Base-by-base conservation (phyloP, 2,113 vertebrate species). In the Seriola dumerili region DNA sequence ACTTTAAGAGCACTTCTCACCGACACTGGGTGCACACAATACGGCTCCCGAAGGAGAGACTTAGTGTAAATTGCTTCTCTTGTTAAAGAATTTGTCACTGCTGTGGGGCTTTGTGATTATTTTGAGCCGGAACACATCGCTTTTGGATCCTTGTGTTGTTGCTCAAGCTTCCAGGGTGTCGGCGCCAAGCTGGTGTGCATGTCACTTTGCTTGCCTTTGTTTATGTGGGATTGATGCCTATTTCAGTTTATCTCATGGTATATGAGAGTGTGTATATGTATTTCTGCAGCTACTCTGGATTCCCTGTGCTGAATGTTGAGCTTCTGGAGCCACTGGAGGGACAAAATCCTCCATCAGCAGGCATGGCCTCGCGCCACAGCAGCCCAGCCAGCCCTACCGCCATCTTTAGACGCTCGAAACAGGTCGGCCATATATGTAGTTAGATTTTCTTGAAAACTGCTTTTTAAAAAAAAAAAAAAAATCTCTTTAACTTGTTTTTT, bases 401-500 rank as follows among this genome's bases (percentile, higher is more conserved):
- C 17, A 97, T 99, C 95, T 99, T 98, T 88, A 96, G 98, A 84
- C 97, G 98, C 92, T 99, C 98, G 76, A 99, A 99, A 91, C 98
- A 99, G 98, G 98, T 99, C 88, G 87, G 85, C 61, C 8, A 1
- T n/a, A 23, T 9, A 8, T 72, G n/a, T 5, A 59, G 48, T 75
- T 9, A 71, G 3, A 19, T 17, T 46, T 25, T 44, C 16, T 52
- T 54, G 29, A 25, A 72, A 67, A 42, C 40, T 25, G 9, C 11
- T 58, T 29, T 32, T 23, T 61, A 25, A 25, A 25, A 25, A 29
- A 29, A 29, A 29, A 29, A 29, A 12, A 46, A 46, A 48, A 66
- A 11, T 59, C 1, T 55, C 21, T 38, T 38, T 32, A 8, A 42
- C 2, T 21, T 19, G 32, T 4, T 13, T 32, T 63, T 64, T 38